A percentile compares a stretch with the other conserved stretches of the same genome.
Evolutionary conservation across 2,888 invertebrate species (phyloP).

Genomic region (Eulithis testata): DNA sequence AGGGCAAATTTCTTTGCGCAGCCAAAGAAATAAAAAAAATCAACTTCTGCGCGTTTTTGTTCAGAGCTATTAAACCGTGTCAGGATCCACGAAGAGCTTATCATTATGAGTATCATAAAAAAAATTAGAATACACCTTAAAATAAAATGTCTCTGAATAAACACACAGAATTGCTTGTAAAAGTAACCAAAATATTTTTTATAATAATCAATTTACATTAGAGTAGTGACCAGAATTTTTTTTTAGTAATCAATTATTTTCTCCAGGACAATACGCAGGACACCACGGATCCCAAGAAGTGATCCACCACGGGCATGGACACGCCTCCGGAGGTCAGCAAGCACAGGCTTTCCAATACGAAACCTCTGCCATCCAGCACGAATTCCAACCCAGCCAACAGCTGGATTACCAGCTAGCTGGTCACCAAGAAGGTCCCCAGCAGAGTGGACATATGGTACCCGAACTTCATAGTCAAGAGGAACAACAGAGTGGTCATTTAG

Average conservation of each 20-base stretch:
- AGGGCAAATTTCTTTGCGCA: too few relatives aligned
- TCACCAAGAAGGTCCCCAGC: slow-evolving; percentile 13
- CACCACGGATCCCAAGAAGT: slow-evolving; percentile 11
- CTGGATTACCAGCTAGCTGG: slow-evolving; percentile 1
- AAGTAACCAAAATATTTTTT: too few relatives aligned
- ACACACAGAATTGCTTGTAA: too few relatives aligned
- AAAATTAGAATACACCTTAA: too few relatives aligned
- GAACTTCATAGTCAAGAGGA: not conserved
- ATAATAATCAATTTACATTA: too few relatives aligned
- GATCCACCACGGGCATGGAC: slow-evolving; percentile 14
- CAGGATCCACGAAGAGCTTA: too few relatives aligned
- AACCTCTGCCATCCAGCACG: slow-evolving; percentile 15
- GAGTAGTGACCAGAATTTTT: too few relatives aligned
- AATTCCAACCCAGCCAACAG: slow-evolving; percentile 12
- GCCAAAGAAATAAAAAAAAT: too few relatives aligned
- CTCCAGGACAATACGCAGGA: slow-evolving; percentile 53
- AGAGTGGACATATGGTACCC: not conserved
- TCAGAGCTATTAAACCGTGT: too few relatives aligned
- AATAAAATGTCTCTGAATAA: too few relatives aligned
- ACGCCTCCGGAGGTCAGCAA: slow-evolving; percentile 4
- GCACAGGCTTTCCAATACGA: slow-evolving; percentile 15
- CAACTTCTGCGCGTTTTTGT: too few relatives aligned
- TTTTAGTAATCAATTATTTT: not conserved
- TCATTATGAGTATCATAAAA: too few relatives aligned
- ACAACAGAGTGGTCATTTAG: not conserved